phyloP scores from a whole-genome alignment of 2,113 vertebrate genomes.

The Nycticorax nycticorax region DNA sequence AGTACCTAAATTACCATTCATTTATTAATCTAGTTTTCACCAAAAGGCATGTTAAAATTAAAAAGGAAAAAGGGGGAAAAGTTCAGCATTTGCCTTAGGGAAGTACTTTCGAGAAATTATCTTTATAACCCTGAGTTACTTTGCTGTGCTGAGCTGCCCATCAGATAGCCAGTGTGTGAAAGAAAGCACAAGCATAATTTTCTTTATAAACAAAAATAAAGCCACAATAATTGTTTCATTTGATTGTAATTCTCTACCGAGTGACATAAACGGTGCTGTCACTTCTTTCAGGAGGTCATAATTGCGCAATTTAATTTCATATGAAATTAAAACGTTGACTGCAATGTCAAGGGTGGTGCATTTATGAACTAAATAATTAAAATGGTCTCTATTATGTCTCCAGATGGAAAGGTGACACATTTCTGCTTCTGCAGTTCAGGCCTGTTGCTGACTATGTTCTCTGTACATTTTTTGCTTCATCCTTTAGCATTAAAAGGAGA shows the following conservation, averaged over 20 bases:
- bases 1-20: neutral
- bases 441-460: neutral
- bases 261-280: neutral
- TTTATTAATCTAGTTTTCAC: neutral
- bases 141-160: neutral
- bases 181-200: neutral
- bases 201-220: constrained; percentile 36
- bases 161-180: neutral
- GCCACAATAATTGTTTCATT: constrained; percentile 18
- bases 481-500: neutral
- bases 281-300: constrained; percentile 1
- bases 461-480: neutral
- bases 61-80: neutral
- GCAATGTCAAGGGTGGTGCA: neutral
- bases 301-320: constrained; percentile 20
- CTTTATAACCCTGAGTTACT: neutral
- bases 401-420: neutral
- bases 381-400: neutral
- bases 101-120: constrained; percentile 1
- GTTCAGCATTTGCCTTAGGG: neutral
- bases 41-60: neutral
- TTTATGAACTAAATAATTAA: constrained; percentile 36
- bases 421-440: neutral
- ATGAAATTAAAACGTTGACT: constrained; percentile 50
- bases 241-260: constrained; percentile 13